These are phyloP conservation scores for Hydraecia micacea DNA, from an alignment of 2,888 invertebrate species.

Conservation along the genomic window DNA sequence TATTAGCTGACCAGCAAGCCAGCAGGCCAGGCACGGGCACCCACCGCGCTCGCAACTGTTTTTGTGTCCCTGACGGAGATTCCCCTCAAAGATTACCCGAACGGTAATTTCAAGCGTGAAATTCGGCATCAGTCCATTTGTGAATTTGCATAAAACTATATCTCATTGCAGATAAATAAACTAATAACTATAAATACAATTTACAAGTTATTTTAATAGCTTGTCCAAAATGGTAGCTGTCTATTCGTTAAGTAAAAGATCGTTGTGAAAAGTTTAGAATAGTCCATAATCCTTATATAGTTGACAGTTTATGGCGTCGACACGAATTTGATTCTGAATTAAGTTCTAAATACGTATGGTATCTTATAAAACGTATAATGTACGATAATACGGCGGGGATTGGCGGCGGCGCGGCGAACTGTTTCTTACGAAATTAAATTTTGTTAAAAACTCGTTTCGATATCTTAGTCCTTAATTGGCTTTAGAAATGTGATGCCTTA, in stretches of 20 bases:
- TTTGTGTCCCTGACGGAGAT: constrained; percentile 35
- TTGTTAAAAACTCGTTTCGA: constrained; percentile 71
- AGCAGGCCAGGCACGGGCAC: no score
- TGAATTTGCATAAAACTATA: constrained; percentile 63
- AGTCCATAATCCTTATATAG: constrained; percentile 77
- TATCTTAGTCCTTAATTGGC: constrained; percentile 74
- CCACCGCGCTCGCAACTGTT: constrained; percentile 5
- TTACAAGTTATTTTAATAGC: constrained; percentile 62
- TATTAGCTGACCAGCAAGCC: constrained; percentile 65
- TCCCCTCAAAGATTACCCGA: constrained; percentile 29
- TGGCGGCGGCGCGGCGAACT: constrained; percentile 65
- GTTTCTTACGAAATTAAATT: constrained; percentile 70
- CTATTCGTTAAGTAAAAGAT: constrained; percentile 68
- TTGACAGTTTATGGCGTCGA: constrained; percentile 75
- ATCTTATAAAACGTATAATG: constrained; percentile 74
- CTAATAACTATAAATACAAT: constrained; percentile 59
- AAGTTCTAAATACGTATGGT: constrained; percentile 75
- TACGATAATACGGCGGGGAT: constrained; percentile 72
- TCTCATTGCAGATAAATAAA: constrained; percentile 61
- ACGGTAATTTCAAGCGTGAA: constrained; percentile 53
- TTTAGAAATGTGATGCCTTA: constrained; percentile 71
- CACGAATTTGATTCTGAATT: constrained; percentile 74
- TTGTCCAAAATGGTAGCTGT: constrained; percentile 48
- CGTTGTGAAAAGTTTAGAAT: constrained; percentile 69
- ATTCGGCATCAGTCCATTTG: constrained; percentile 42